phyloP scores from a whole-genome alignment of 2,888 invertebrate genomes.

The Sepioteuthis lessoniana region DNA sequence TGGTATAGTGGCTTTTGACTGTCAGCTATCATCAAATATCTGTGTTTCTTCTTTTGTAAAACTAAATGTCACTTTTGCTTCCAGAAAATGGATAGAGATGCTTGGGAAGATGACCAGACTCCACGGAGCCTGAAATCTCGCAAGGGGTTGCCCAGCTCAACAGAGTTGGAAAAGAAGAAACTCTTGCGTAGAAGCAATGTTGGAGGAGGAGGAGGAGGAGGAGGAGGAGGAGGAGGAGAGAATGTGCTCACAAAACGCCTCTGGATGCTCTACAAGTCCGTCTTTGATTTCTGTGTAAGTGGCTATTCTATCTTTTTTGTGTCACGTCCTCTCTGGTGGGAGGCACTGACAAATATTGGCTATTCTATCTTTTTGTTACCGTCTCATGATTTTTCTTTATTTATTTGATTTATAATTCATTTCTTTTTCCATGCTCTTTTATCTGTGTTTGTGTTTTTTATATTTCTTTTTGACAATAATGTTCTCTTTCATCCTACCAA shows the following conservation, averaged over 20 bases:
- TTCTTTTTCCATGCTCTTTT: neutral
- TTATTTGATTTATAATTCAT: too few relatives aligned
- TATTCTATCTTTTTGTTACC: neutral
- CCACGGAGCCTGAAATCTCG: slow-evolving; percentile 39
- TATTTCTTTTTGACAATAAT: neutral
- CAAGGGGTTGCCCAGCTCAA: neutral
- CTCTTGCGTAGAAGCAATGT: slow-evolving; percentile 50
- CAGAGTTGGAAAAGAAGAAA: slow-evolving; percentile 52
- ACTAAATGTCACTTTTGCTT: neutral
- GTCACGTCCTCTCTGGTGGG: too few relatives aligned
- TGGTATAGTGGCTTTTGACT: neutral
- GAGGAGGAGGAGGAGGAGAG: too few relatives aligned
- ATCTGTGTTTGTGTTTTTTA: neutral
- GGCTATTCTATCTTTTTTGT: neutral
- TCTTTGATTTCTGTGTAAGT: slow-evolving; percentile 75
- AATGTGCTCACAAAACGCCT: slow-evolving; percentile 80
- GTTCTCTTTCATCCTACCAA: neutral
- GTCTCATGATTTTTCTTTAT: neutral
- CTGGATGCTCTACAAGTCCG: slow-evolving; percentile 83
- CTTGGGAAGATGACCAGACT: slow-evolving; percentile 48
- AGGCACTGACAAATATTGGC: too few relatives aligned
- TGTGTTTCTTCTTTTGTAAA: neutral
- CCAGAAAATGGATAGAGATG: slow-evolving; percentile 48
- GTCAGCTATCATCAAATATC: neutral
- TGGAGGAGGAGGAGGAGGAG: too few relatives aligned